Evolutionary conservation across 2,888 invertebrate genomes (phyloP), one percentile per base, ranked within the genome.

Genomic region (Rhimphoctona megacephalus): DNA sequence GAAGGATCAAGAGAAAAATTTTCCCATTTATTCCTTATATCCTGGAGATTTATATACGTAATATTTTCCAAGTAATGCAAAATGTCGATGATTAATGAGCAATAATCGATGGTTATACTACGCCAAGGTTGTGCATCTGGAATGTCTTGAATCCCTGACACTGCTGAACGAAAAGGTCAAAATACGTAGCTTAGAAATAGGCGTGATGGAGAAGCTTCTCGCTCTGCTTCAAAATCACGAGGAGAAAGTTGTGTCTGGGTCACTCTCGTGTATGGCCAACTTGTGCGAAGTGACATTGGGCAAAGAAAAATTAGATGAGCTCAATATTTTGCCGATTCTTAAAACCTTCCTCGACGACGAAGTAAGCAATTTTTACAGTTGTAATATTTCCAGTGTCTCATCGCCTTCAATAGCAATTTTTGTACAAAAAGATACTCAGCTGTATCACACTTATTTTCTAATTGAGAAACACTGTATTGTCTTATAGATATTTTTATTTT

Each of bases 141-240:
- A 93, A 83, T 93, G 94, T 0, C 89, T 95, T 43, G 91, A 91
- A 64, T 90, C 89, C 6, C 86, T 95, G 83, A 92, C 92, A 33
- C 88, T 95, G 84, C 92, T 92, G 30, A 89, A 92, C 43, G 94
- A 94, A 30, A 94, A 94, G 89, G 90, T 90, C 72, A 89, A 93
- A 36, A 70, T 64, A 54, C 82, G 72, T 36, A 95, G 94, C 2
- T 88, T 95, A 43, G 92, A 94, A 81, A 86, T 91, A 43, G 92
- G 93, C n/a, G 93, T 91, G 36, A 94, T 94, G 83, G 90, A 92
- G 66, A 93, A 92, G 67, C 90, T 95, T 90, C 85, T 92, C 49
- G 83, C 87, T 11, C 87, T 94, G 69, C 84, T 95, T 70, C 46
- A 74, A 54, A 67, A 92, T 74, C 89, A 89, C 64, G 90, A 93